Percentiles rank a stretch among this genome's conserved stretches.
These are phyloP conservation scores for Parasteatoda lunata DNA, from an alignment of 2,888 invertebrate genomes.

Conservation along the genomic window DNA sequence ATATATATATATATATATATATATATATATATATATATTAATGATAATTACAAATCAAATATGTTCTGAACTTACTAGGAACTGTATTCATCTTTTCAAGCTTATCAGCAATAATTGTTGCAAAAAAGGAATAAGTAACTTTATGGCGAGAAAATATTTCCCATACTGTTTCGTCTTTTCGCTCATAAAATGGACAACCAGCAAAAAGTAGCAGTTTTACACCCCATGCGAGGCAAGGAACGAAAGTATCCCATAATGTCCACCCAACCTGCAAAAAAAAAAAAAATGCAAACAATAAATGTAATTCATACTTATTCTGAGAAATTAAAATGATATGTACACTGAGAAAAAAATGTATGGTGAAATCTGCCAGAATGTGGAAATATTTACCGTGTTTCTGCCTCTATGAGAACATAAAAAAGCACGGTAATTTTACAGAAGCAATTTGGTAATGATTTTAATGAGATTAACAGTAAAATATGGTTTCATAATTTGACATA, in stretches of 20 bases:
- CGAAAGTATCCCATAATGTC: slow-evolving; percentile 80
- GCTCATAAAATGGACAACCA: slow-evolving; percentile 77
- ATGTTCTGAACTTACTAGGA: slow-evolving; percentile 31
- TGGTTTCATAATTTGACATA: no score
- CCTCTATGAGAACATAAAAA: no score
- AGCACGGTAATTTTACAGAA: no score
- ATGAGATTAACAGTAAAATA: no score
- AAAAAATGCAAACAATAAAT: background rate
- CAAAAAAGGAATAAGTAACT: slow-evolving; percentile 41
- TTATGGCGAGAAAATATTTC: slow-evolving; percentile 47
- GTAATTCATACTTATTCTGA: background rate
- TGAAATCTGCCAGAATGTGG: no score
- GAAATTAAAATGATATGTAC: no score
- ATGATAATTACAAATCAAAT: no score
- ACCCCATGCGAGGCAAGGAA: slow-evolving; percentile 76
- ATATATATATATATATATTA: no score
- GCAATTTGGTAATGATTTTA: no score
- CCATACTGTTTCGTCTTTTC: slow-evolving; percentile 46
- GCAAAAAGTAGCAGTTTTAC: slow-evolving; percentile 77
- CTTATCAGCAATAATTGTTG: slow-evolving; percentile 49
- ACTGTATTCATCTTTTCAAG: slow-evolving; percentile 33
- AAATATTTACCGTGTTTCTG: no score
- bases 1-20: no score
- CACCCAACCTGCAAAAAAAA: slow-evolving; percentile 77
- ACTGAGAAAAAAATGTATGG: no score